A percentile compares a stretch with the other conserved stretches of the same genome.
phyloP scores from a whole-genome alignment of 2,888 invertebrate species.

The Auanema freiburgensis region DNA sequence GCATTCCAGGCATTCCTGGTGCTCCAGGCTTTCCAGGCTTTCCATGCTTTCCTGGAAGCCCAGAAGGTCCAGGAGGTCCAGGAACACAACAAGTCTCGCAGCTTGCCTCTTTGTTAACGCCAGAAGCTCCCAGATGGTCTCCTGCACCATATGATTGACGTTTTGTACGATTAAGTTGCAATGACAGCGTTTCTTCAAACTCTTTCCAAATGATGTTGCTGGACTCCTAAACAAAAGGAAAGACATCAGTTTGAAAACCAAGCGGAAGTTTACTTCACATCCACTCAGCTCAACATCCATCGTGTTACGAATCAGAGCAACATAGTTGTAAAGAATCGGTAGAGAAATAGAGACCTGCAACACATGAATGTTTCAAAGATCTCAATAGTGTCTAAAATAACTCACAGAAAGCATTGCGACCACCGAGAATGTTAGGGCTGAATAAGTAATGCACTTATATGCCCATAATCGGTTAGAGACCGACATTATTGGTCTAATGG shows the following conservation, averaged over 20 bases:
- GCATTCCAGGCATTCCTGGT: constrained; percentile 39
- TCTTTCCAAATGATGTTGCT: too few species aligned
- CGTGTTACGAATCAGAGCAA: constrained; percentile 5
- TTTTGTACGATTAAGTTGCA: too few species aligned
- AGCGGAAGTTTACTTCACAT: constrained; percentile 6
- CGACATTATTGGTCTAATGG: constrained; percentile 8
- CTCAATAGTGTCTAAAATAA: not conserved
- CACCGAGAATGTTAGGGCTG: constrained; percentile 16
- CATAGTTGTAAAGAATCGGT: constrained; percentile 18
- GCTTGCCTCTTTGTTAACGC: not conserved
- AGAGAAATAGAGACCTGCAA: constrained; percentile 13
- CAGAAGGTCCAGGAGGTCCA: constrained; percentile 38
- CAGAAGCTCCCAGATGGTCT: not conserved
- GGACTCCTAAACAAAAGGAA: too few species aligned
- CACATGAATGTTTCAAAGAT: not conserved
- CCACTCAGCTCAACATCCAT: constrained; percentile 8
- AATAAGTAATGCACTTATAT: constrained; percentile 19
- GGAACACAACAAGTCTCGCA: constrained; percentile 37
- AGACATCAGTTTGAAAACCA: too few species aligned
- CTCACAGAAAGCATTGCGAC: constrained; percentile 17
- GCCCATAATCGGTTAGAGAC: constrained; percentile 13
- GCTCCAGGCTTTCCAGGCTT: constrained; percentile 46
- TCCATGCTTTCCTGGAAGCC: constrained; percentile 25
- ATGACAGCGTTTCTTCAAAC: too few species aligned
- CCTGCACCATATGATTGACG: not conserved